Conservation (phyloP, 2,797 vertebrate genomes). For the Ficedula albicollis region DNA sequence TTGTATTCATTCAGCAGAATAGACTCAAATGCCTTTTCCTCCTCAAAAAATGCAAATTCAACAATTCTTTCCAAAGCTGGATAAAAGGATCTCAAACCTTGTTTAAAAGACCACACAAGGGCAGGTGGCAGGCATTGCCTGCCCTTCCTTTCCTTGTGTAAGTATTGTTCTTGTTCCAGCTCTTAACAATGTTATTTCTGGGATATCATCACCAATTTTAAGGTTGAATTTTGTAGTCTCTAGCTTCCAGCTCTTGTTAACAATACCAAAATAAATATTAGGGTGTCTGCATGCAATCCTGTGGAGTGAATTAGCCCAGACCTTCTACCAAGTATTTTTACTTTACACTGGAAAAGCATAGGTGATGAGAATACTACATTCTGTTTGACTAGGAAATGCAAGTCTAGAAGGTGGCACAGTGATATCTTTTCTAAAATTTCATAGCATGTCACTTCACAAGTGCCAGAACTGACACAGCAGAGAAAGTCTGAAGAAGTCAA, state of each 20-base stretch:
- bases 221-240: background rate
- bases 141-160: background rate
- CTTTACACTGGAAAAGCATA: background rate
- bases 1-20: background rate
- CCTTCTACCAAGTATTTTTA: background rate
- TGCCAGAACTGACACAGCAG: background rate
- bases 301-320: background rate
- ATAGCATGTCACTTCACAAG: background rate
- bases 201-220: background rate
- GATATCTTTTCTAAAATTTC: background rate
- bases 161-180: background rate
- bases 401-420: background rate
- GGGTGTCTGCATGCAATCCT: background rate
- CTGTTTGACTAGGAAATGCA: background rate
- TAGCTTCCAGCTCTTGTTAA: background rate
- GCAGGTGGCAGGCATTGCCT: background rate
- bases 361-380: background rate
- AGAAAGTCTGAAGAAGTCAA: background rate
- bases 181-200: background rate
- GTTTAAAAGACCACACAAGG: background rate
- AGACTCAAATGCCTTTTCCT: background rate
- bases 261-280: background rate
- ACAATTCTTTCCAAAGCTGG: background rate
- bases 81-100: background rate
- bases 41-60: background rate